phyloP scores from a whole-genome alignment of 2,888 invertebrate species.

The Notocelia uddmanniana region DNA sequence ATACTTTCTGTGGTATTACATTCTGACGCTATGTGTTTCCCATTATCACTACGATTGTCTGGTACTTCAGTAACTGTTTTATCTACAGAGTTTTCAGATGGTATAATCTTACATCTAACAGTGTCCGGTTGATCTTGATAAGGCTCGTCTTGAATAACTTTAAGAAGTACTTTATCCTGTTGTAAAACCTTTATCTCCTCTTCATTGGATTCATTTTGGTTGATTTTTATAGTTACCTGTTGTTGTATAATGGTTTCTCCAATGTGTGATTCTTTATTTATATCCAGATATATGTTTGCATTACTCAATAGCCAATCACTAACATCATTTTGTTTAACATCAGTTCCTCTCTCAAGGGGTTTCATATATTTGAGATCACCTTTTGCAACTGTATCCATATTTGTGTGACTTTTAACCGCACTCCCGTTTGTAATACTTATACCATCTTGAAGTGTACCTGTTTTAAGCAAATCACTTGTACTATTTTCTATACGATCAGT shows the following conservation, averaged over 20 bases:
- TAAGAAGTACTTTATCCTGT: background rate
- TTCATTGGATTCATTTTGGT: background rate
- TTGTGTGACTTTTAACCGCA: too few species aligned
- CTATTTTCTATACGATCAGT: background rate
- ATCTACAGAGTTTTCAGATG: background rate
- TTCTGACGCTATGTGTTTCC: background rate
- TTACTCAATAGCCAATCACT: too few species aligned
- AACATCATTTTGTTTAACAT: too few species aligned
- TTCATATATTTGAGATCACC: too few species aligned
- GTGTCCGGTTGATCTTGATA: background rate
- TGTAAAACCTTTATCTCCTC: background rate
- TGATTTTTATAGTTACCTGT: background rate
- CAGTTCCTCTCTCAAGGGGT: too few species aligned
- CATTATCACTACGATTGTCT: background rate
- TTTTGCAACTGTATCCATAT: too few species aligned
- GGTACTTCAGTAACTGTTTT: background rate
- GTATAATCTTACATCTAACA: background rate
- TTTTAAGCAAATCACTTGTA: background rate
- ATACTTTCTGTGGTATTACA: background rate
- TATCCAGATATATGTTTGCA: background rate
- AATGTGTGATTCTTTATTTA: background rate
- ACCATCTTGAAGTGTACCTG: background rate
- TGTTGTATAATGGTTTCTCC: background rate
- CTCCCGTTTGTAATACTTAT: background rate
- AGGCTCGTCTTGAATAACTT: background rate